Evolutionary conservation across 2,888 invertebrate species (phyloP).

Genomic region (Catotricha subobsoleta): DNA sequence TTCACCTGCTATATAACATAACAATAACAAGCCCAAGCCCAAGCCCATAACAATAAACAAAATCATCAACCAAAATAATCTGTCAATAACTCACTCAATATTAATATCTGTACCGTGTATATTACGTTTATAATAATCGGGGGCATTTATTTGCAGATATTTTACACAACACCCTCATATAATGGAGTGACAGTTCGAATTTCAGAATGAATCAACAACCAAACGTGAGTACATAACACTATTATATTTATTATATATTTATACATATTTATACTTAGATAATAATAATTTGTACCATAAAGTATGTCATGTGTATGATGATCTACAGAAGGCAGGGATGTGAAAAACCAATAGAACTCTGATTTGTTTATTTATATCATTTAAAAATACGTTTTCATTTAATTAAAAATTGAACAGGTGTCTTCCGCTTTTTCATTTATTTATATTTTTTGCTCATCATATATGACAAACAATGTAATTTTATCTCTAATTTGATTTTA

Average conservation of each 20-base stretch:
- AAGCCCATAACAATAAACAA: not conserved
- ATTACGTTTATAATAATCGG: not conserved
- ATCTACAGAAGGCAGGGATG: no score
- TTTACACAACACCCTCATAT: constrained; percentile 5
- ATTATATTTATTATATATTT: not conserved
- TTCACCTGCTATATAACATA: not conserved
- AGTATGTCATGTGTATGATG: no score
- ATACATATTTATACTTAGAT: not conserved
- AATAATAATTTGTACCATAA: no score
- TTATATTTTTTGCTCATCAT: no score
- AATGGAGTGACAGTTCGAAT: constrained; percentile 13
- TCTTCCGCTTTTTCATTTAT: no score
- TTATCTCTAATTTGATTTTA: no score
- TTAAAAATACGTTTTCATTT: no score
- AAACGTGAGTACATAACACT: not conserved
- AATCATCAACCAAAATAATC: not conserved
- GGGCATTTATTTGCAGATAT: constrained; percentile 2
- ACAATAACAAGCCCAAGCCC: not conserved
- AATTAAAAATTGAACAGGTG: no score
- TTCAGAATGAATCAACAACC: constrained; percentile 12
- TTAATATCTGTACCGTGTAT: no score
- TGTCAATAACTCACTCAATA: not conserved
- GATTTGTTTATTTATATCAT: no score
- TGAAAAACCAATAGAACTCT: no score
- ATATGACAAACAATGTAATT: no score